A percentile compares a stretch with the other conserved stretches of the same genome.
phyloP scores from a whole-genome alignment of 2,888 invertebrate genomes.

The Phengaris alcon region DNA sequence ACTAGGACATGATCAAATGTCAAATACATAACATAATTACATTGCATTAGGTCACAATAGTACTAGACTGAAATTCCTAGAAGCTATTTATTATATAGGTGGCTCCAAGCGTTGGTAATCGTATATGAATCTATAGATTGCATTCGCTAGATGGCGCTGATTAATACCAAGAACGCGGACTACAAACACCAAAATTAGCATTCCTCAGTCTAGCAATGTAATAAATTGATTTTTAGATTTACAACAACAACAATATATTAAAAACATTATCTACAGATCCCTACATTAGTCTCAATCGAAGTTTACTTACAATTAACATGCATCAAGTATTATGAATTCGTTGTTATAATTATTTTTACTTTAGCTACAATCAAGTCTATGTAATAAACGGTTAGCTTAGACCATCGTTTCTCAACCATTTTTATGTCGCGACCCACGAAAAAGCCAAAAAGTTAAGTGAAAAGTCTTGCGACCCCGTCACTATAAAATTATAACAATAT shows the following conservation, averaged over 20 bases:
- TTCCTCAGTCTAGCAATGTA: conserved; percentile 7
- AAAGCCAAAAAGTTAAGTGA: too few relatives aligned
- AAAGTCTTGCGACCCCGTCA: too few relatives aligned
- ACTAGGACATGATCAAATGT: too few relatives aligned
- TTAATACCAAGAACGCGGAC: background rate
- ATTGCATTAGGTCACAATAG: background rate
- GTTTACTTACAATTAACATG: conserved; percentile 20
- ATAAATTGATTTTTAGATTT: conserved; percentile 10
- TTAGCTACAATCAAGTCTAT: background rate
- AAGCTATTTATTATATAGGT: background rate
- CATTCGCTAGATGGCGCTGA: background rate
- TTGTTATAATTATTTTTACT: background rate
- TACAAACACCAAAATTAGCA: background rate
- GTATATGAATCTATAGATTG: background rate
- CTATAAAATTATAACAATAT: too few relatives aligned
- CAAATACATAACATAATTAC: background rate
- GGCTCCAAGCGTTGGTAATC: background rate
- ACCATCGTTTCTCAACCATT: background rate
- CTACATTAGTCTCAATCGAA: conserved; percentile 18
- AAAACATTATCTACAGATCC: conserved; percentile 25
- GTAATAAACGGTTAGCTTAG: background rate
- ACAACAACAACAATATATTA: conserved; percentile 19
- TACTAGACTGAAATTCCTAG: background rate
- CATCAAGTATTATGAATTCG: conserved; percentile 10
- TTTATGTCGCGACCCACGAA: too few relatives aligned